Base-by-base conservation (phyloP, 2,888 invertebrate genomes). In the Macrophya alboannulata region DNA sequence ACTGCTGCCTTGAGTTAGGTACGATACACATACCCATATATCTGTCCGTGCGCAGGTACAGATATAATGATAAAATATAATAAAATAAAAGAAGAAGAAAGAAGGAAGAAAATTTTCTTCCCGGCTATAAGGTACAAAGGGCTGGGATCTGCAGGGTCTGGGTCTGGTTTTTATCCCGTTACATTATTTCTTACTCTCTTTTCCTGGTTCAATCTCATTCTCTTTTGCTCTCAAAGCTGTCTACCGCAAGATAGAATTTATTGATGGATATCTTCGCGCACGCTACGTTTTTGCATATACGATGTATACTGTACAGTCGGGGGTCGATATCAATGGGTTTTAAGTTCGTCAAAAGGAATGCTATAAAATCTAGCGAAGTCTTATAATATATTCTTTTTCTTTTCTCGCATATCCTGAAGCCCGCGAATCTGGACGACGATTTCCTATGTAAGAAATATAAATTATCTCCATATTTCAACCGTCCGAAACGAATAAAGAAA, bases 391-490 rank as follows among this genome's bases (percentile, higher is more conserved):
- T 12, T n/a, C 31, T 9, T 21, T 45, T 51, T 55, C n/a, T 55
- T 55, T 8, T n/a, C 8, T 55, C 55, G n/a, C n/a, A n/a, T 8
- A 6, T 55, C 55, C n/a, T n/a, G 8, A 55, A 55, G n/a, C 15
- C 15, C 25, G 71, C 17, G 43, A 40, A n/a, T 72, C 3, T 31
- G 31, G 31, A 31, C 76, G 76, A 76, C 25, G 48, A 76, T 48
- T 25, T 48, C 48, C 48, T n/a, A 76, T 10, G 25, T 25, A 48
- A 76, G 45, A 48, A 76, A 48, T 76, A 76, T 76, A 76, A 76
- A 76, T 76, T 25, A 76, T 21, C 48, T 48, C 21, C 31, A 76
- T 76, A 76, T 48, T 76, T 76, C 48, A 76, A 45, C 25, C n/a
- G 45, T 21, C 48, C 15, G 8, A 51, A 76, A 12, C 15, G 48